Conservation (phyloP, 2,888 invertebrate species). For the Lasioglossum malachurum region DNA sequence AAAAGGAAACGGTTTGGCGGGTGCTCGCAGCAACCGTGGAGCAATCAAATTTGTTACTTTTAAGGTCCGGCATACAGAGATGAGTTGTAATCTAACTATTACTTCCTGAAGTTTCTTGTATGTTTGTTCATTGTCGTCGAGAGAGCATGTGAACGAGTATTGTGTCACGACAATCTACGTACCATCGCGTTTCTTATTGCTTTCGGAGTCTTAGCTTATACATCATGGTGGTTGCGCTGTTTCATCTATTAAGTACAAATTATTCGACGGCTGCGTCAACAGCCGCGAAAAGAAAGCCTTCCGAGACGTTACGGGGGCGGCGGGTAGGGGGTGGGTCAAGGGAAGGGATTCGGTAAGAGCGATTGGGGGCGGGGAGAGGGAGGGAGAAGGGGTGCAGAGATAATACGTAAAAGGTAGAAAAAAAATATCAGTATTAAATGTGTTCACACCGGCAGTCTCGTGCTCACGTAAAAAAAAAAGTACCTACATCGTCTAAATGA, state of each 20-base stretch:
- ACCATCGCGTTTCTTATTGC: slow-evolving; percentile 68
- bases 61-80: slow-evolving; percentile 66
- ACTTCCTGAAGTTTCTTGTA: slow-evolving; percentile 72
- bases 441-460: slow-evolving; percentile 65
- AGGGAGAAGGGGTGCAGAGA: background rate
- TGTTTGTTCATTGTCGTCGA: slow-evolving; percentile 68
- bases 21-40: slow-evolving; percentile 68
- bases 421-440: slow-evolving; percentile 60
- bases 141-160: slow-evolving; percentile 74
- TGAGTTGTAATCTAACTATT: slow-evolving; percentile 71
- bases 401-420: slow-evolving; percentile 58
- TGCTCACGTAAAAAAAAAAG: slow-evolving; percentile 55
- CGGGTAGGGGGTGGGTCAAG: background rate
- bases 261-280: slow-evolving; percentile 36
- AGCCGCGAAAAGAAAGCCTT: slow-evolving; percentile 53
- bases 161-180: slow-evolving; percentile 62
- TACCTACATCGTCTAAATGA: slow-evolving; percentile 56
- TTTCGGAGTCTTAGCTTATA: slow-evolving; percentile 68
- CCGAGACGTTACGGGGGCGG: slow-evolving; percentile 29
- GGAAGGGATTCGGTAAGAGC: background rate
- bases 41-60: slow-evolving; percentile 78
- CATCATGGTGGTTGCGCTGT: slow-evolving; percentile 64
- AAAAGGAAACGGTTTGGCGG: background rate
- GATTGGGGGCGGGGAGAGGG: background rate
- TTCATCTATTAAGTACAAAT: slow-evolving; percentile 70